phyloP scores from a whole-genome alignment of 2,888 invertebrate genomes.

The Apantesis nais region DNA sequence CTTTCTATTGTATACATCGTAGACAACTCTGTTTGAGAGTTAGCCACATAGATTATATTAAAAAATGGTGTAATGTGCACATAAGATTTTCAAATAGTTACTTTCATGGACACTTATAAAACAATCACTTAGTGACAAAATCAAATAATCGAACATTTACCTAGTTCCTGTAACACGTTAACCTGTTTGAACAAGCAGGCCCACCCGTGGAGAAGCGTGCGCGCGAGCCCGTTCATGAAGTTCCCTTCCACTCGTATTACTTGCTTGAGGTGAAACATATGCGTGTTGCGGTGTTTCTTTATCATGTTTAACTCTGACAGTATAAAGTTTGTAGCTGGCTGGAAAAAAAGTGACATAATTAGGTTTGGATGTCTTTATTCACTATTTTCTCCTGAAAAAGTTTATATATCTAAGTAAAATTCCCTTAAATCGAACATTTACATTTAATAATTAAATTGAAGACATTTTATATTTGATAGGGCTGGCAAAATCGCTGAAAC shows the following conservation, averaged over 20 bases:
- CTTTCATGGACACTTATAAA: too few species aligned
- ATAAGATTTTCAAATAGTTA: too few species aligned
- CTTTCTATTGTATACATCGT: too few species aligned
- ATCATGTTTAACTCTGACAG: slow-evolving; percentile 87
- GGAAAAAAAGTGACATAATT: slow-evolving; percentile 33
- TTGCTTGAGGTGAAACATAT: slow-evolving; percentile 87
- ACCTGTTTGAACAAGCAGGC: slow-evolving; percentile 74
- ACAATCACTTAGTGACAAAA: neutral
- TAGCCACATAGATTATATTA: too few species aligned
- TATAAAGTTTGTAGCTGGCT: slow-evolving; percentile 90
- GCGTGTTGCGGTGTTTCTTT: slow-evolving; percentile 87
- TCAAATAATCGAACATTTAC: slow-evolving; percentile 37
- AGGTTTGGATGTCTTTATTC: neutral
- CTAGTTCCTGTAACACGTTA: slow-evolving; percentile 54
- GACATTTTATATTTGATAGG: too few species aligned
- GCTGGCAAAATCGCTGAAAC: too few species aligned
- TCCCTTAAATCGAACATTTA: too few species aligned
- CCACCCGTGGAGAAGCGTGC: slow-evolving; percentile 82
- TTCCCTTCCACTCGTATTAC: slow-evolving; percentile 85
- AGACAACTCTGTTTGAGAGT: too few species aligned
- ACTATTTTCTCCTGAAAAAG: neutral
- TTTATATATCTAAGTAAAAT: neutral
- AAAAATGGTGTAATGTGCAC: too few species aligned
- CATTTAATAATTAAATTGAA: too few species aligned
- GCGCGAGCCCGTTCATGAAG: slow-evolving; percentile 79